A percentile compares a stretch with the other conserved stretches of the same genome.
Evolutionary conservation across 2,113 vertebrate genomes (phyloP).

Genomic region (Cisticola juncidis): DNA sequence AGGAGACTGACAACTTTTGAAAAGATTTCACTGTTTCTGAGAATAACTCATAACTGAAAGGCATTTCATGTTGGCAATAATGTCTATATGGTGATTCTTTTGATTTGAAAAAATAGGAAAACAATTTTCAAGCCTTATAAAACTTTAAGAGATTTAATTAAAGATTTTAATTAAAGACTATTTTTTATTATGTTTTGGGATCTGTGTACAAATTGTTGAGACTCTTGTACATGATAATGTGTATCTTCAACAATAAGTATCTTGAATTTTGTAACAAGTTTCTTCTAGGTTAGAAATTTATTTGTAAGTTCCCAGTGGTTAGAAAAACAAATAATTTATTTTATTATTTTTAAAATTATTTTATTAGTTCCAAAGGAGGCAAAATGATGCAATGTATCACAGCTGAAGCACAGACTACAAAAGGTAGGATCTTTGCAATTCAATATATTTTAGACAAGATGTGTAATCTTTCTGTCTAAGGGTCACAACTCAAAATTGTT

Average conservation of each 20-base stretch:
- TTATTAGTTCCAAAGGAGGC: not conserved
- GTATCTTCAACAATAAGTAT: not conserved
- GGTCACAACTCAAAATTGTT: not conserved
- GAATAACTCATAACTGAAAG: conserved; percentile 21
- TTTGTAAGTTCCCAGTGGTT: not conserved
- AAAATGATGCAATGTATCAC: not conserved
- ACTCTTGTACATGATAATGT: not conserved
- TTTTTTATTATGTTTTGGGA: not conserved
- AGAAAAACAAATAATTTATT: not conserved
- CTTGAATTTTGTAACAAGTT: not conserved
- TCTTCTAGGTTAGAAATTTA: conserved; percentile 1
- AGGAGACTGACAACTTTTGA: conserved; percentile 52
- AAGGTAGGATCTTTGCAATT: not conserved
- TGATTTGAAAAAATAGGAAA: not conserved
- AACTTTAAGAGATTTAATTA: not conserved
- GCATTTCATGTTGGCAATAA: not conserved
- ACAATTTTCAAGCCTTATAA: not conserved
- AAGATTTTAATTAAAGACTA: not conserved
- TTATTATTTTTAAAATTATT: not conserved
- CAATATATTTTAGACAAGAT: not conserved
- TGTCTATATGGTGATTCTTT: not conserved
- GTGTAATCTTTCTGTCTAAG: not conserved
- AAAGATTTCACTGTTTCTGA: conserved; percentile 35
- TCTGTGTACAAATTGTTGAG: not conserved
- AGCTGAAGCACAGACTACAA: not conserved